Conservation (phyloP, 1,140 invertebrate genomes). For the Drosophila pruinosa region DNA sequence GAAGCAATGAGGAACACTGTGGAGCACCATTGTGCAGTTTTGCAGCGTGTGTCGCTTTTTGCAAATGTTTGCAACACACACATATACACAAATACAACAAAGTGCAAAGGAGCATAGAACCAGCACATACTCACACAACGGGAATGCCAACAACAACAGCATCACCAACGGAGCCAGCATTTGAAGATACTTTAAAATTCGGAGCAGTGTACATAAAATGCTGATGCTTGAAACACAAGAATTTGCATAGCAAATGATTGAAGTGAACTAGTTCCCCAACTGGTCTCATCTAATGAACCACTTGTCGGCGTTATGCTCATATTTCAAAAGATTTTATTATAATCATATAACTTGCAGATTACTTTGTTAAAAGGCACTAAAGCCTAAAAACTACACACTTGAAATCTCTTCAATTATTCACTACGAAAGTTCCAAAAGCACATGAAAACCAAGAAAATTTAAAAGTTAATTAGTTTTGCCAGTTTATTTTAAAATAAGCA, state of each 20-base stretch:
- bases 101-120: slow-evolving; percentile 18
- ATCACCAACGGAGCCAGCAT: slow-evolving; percentile 29
- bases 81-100: slow-evolving; percentile 33
- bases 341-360: slow-evolving; percentile 26
- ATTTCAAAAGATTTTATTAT: slow-evolving; percentile 26
- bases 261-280: slow-evolving; percentile 30
- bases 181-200: slow-evolving; percentile 75
- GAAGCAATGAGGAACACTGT: slow-evolving; percentile 12
- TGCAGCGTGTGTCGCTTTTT: slow-evolving; percentile 79
- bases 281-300: slow-evolving; percentile 11
- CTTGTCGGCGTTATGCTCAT: background rate
- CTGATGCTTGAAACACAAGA: slow-evolving; percentile 47
- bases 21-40: slow-evolving; percentile 69
- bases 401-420: slow-evolving; percentile 23
- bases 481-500: slow-evolving; percentile 11
- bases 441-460: background rate
- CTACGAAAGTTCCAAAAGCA: slow-evolving; percentile 12
- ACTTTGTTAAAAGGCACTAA: slow-evolving; percentile 13
- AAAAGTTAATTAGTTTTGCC: slow-evolving; percentile 25
- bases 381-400: slow-evolving; percentile 5
- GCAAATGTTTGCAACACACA: slow-evolving; percentile 72
- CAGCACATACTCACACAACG: slow-evolving; percentile 32
- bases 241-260: slow-evolving; percentile 50
- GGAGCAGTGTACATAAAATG: slow-evolving; percentile 62
- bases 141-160: slow-evolving; percentile 41